Base-by-base conservation (phyloP, 92 coral and sea anemone genomes). In the Muricea muricata region DNA sequence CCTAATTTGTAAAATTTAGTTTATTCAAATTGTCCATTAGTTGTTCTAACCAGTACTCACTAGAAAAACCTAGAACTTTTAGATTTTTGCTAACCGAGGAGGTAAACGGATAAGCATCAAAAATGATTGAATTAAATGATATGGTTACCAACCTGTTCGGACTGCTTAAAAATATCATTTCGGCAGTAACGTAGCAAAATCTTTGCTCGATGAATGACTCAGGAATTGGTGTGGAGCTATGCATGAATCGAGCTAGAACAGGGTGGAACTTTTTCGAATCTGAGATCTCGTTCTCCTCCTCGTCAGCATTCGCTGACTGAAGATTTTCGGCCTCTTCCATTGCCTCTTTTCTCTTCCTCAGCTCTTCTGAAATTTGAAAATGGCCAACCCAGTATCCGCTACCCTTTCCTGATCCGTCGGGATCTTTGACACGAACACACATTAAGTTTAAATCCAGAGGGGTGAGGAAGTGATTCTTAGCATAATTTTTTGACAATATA, bases 371-470 rank as follows among this genome's bases (percentile, higher is more conserved):
- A 35, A 77, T 77, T 14, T 77, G 69, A 57, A 77, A 77, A 55
- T 77, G 82, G 12, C 82, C 82, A 40, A 77, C 82, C 82, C 82
- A 77, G 32, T 26, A 54, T 4, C 82, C 82, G 17, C 69, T 28
- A 18, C 32, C 65, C 7, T 23, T 33, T 54, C 52, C 82, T 26
- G n/a, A 46, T 4, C 41, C 50, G 25, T 35, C 29, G 18, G 82
- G 82, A 33, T 77, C 31, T 56, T 33, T 77, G 7, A 56, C 52
- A 15, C n/a, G n/a, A n/a, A n/a, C n/a, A n/a, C n/a, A n/a, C n/a
- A n/a, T n/a, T n/a, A n/a, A n/a, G n/a, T n/a, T 35, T 23, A 77
- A 61, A 17, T 55, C 69, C 7, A 54, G 18, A 7, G 61, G 25
- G 0, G 54, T 47, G 1, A 55, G 24, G 28, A 28, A 23, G 41